phyloP scores from a whole-genome alignment of 1,140 invertebrate species.

The Listronotus bonariensis region DNA sequence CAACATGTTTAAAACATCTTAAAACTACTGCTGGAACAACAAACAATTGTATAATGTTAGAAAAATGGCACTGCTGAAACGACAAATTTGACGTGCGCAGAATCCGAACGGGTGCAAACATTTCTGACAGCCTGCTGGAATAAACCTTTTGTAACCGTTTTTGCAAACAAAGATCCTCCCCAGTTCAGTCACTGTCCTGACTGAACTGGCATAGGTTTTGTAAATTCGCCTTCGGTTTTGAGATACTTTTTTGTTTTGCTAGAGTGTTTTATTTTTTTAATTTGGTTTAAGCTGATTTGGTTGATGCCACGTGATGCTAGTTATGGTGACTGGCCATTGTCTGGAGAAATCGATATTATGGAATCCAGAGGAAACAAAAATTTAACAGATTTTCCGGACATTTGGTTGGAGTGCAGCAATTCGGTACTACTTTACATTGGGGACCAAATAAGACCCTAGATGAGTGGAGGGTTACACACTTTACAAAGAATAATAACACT shows the following conservation, averaged over 20 bases:
- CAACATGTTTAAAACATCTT: too few relatives aligned
- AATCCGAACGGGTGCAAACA: too few relatives aligned
- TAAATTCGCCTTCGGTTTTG: too few relatives aligned
- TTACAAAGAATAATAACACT: constrained; percentile 53
- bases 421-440: constrained; percentile 66
- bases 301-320: constrained; percentile 61
- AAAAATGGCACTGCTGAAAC: too few relatives aligned
- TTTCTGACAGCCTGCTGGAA: too few relatives aligned
- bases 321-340: constrained; percentile 64
- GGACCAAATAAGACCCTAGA: constrained; percentile 65
- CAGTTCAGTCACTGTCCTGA: too few relatives aligned
- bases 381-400: constrained; percentile 56
- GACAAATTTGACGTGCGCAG: too few relatives aligned
- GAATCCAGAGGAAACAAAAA: constrained; percentile 65
- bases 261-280: background rate
- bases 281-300: constrained; percentile 59
- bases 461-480: constrained; percentile 60
- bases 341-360: constrained; percentile 62
- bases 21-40: too few relatives aligned
- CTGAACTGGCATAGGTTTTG: too few relatives aligned
- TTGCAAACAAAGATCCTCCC: too few relatives aligned
- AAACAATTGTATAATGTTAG: too few relatives aligned
- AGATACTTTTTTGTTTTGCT: background rate
- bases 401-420: constrained; percentile 63
- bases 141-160: too few relatives aligned